A percentile compares a stretch with the other conserved stretches of the same genome.
These are phyloP conservation scores for human (Homo sapiens) DNA, from an alignment of 2,113 vertebrate species.

Conservation along the genomic window DNA sequence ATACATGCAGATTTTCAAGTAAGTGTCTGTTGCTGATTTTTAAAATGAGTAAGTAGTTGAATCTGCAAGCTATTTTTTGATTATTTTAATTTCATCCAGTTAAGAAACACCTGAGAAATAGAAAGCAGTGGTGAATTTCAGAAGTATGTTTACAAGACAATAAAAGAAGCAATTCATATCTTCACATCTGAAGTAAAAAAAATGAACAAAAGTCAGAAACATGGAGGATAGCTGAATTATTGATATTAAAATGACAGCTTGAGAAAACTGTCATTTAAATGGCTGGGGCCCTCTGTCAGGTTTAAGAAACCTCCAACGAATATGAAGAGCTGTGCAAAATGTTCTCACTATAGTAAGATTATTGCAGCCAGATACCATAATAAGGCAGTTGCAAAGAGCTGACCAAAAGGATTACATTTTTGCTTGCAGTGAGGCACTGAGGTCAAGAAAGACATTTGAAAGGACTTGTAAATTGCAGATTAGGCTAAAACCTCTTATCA, in stretches of 20 bases:
- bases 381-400: background rate
- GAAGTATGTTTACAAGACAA: background rate
- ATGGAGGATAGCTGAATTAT: background rate
- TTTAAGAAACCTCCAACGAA: background rate
- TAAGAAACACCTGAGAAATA: background rate
- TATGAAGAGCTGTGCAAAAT: background rate
- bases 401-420: conserved; percentile 2
- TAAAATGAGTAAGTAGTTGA: background rate
- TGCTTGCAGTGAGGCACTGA: conserved; percentile 1
- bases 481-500: conserved; percentile 34
- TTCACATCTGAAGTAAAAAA: background rate
- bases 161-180: background rate
- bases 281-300: background rate
- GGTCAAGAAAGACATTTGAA: conserved; percentile 43
- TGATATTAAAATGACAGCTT: background rate
- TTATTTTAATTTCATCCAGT: conserved; percentile 43
- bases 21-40: background rate
- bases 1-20: conserved; percentile 41
- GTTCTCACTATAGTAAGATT: background rate
- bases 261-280: conserved; percentile 47
- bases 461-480: conserved; percentile 45
- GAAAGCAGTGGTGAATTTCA: background rate
- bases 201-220: background rate
- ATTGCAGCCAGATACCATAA: background rate
- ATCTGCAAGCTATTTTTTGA: background rate